phyloP scores from a whole-genome alignment of 1,140 invertebrate genomes.

The Coelopa frigida region DNA sequence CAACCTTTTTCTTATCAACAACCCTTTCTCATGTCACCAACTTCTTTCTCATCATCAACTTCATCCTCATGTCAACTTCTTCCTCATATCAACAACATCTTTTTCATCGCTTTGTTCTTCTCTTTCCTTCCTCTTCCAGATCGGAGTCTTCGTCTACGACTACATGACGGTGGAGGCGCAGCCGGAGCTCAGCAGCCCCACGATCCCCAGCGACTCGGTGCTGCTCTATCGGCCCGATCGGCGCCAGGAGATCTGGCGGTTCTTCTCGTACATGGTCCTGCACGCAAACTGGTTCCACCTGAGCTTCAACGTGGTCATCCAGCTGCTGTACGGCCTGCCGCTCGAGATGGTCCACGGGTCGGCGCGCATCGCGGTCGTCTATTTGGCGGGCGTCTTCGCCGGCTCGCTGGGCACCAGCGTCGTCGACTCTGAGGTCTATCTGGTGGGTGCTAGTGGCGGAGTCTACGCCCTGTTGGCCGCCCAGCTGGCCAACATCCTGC shows the following conservation, averaged over 20 bases:
- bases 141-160: slow-evolving; percentile 87
- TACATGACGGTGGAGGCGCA: slow-evolving; percentile 63
- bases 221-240: slow-evolving; percentile 92
- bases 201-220: slow-evolving; percentile 80
- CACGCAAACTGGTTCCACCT: slow-evolving; percentile 95
- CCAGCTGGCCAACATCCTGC: slow-evolving; percentile 85
- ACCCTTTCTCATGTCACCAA: no score
- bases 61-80: no score
- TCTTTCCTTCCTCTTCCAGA: slow-evolving; percentile 55
- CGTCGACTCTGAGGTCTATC: slow-evolving; percentile 86
- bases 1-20: no score
- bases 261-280: slow-evolving; percentile 88
- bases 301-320: slow-evolving; percentile 89
- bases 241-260: slow-evolving; percentile 85
- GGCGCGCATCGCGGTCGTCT: slow-evolving; percentile 77
- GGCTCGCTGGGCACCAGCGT: slow-evolving; percentile 87
- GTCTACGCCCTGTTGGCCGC: slow-evolving; percentile 90
- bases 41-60: no score
- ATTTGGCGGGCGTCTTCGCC: slow-evolving; percentile 87
- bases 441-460: slow-evolving; percentile 89
- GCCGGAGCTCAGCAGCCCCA: slow-evolving; percentile 70
- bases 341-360: slow-evolving; percentile 94
- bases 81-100: no score
- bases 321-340: slow-evolving; percentile 82
- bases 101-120: slow-evolving; percentile 16